Conservation (phyloP, 2,888 invertebrate genomes). For the Andricus curvator region DNA sequence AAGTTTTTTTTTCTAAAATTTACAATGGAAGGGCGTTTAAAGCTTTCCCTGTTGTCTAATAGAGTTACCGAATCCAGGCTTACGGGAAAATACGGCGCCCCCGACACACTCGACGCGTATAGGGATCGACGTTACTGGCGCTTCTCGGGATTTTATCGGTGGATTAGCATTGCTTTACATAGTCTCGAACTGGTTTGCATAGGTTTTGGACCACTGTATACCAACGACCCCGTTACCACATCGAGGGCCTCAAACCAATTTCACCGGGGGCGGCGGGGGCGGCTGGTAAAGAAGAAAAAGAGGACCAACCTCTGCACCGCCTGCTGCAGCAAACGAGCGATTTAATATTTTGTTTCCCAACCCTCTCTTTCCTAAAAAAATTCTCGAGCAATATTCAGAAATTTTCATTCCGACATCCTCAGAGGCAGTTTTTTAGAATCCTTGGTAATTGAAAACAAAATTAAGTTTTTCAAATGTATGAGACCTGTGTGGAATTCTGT, state of each 20-base stretch:
- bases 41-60: constrained; percentile 58
- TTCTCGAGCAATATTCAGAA: neutral
- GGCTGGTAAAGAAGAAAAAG: neutral
- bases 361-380: neutral
- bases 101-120: constrained; percentile 49
- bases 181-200: constrained; percentile 73
- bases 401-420: neutral
- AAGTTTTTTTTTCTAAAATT: constrained; percentile 42
- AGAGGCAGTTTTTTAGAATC: too few species aligned
- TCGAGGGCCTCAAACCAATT: constrained; percentile 29
- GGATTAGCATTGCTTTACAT: constrained; percentile 77
- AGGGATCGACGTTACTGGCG: constrained; percentile 61
- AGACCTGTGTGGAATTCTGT: too few species aligned
- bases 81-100: constrained; percentile 70
- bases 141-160: constrained; percentile 73
- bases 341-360: constrained; percentile 19
- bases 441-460: too few species aligned
- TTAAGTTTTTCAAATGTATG: too few species aligned
- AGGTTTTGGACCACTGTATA: constrained; percentile 58
- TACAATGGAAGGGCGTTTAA: constrained; percentile 16
- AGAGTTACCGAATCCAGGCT: constrained; percentile 70
- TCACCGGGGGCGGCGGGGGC: neutral
- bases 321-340: constrained; percentile 6
- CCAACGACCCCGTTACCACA: constrained; percentile 20
- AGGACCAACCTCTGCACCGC: neutral